These are phyloP conservation scores for Hippoglossus stenolepis DNA, from an alignment of 2,113 vertebrate species.

Conservation along the genomic window DNA sequence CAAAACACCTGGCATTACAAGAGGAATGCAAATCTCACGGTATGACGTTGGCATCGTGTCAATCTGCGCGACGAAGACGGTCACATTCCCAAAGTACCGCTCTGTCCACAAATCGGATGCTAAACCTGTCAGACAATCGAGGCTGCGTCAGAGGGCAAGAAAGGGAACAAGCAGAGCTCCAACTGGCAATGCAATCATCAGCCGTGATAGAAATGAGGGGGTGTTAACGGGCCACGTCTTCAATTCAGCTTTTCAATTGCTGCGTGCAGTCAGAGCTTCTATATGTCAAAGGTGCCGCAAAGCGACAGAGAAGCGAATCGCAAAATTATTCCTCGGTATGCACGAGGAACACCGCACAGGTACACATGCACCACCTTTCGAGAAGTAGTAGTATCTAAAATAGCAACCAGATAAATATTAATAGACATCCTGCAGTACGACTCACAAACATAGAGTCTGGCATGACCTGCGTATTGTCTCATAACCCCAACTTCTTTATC, in stretches of 20 bases:
- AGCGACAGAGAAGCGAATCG: not conserved
- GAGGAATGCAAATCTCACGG: not conserved
- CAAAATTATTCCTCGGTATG: not conserved
- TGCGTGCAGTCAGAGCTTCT: constrained; percentile 37
- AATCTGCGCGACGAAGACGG: constrained; percentile 14
- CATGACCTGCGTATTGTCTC: constrained; percentile 20
- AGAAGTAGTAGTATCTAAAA: not conserved
- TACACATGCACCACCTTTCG: not conserved
- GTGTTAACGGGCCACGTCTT: constrained; percentile 29
- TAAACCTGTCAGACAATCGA: constrained; percentile 43
- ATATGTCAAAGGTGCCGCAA: constrained; percentile 35
- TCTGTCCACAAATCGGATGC: constrained; percentile 34
- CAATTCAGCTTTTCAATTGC: constrained; percentile 48
- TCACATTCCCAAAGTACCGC: constrained; percentile 15
- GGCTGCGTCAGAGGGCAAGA: constrained; percentile 48
- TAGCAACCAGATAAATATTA: constrained; percentile 8
- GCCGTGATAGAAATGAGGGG: constrained; percentile 49
- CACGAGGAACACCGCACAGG: not conserved
- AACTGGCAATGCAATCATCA: constrained; percentile 58
- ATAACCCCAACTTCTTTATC: constrained; percentile 30
- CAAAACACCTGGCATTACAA: not conserved
- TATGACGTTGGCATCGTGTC: not conserved
- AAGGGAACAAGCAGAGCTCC: constrained; percentile 29
- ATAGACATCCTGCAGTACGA: not conserved
- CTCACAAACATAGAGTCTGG: constrained; percentile 12